Evolutionary conservation across 2,113 vertebrate genomes (phyloP).

Genomic region (Eptatretus burgeri): DNA sequence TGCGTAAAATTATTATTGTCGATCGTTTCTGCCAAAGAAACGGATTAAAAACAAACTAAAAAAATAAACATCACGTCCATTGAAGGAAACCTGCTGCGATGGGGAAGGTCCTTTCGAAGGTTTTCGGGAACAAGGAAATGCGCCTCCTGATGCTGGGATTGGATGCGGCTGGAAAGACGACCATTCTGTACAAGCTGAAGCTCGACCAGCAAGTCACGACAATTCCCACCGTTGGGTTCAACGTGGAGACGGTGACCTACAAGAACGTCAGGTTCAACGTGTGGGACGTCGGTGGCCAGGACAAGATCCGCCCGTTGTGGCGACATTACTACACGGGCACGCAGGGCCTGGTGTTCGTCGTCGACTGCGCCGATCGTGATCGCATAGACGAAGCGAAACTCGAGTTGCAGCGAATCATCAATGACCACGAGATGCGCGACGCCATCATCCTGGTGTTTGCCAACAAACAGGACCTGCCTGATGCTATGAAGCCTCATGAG

Average conservation of each 20-base stretch:
- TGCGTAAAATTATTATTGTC: too few relatives aligned
- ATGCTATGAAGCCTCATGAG: slow-evolving; percentile 98
- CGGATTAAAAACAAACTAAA: too few relatives aligned
- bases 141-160: slow-evolving; percentile 97
- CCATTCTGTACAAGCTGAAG: slow-evolving; percentile 97
- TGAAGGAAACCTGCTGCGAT: slow-evolving; percentile 17
- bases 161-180: slow-evolving; percentile 90
- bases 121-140: slow-evolving; percentile 99
- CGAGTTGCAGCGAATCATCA: slow-evolving; percentile 95
- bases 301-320: slow-evolving; percentile 94
- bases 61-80: too few relatives aligned
- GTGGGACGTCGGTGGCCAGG: slow-evolving; percentile 94
- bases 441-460: slow-evolving; percentile 99
- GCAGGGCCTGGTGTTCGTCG: slow-evolving; percentile 89
- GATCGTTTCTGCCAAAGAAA: too few relatives aligned
- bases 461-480: slow-evolving; percentile 97
- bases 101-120: slow-evolving; percentile 97
- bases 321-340: slow-evolving; percentile 98
- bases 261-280: slow-evolving; percentile 99
- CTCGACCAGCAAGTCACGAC: slow-evolving; percentile 95
- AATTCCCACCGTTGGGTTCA: slow-evolving; percentile 93
- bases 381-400: slow-evolving; percentile 90
- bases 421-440: slow-evolving; percentile 95
- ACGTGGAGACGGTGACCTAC: slow-evolving; percentile 95
- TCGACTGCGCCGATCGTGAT: slow-evolving; percentile 96